Evolutionary conservation across 2,797 vertebrate species (phyloP).

Genomic region (Anniella stebbinsi): DNA sequence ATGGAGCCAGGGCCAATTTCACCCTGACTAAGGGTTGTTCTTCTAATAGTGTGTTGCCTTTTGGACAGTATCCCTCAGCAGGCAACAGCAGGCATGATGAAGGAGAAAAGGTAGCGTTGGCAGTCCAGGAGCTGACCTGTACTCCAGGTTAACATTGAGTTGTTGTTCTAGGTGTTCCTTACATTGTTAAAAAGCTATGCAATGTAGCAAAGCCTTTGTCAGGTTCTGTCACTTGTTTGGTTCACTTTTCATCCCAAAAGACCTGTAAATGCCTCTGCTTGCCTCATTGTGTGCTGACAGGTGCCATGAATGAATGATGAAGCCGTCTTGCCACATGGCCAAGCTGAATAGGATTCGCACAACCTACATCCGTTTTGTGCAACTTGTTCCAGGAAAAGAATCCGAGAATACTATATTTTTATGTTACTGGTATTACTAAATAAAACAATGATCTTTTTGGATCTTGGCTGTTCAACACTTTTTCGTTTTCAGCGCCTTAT

Average conservation of each 20-base stretch:
- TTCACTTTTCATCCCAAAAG: not conserved
- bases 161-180: not conserved
- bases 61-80: not conserved
- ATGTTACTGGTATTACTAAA: not conserved
- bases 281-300: not conserved
- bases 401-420: not conserved
- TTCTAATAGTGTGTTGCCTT: not conserved
- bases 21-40: not conserved
- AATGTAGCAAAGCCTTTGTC: not conserved
- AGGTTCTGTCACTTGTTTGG: not conserved
- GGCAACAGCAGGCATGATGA: fast-evolving
- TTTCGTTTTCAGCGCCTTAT: not conserved
- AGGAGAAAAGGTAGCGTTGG: not conserved
- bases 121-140: not conserved
- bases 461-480: not conserved
- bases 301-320: too few species aligned
- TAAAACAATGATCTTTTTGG: constrained; percentile 1
- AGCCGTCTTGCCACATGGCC: not conserved
- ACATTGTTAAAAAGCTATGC: not conserved
- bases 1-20: not conserved
- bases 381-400: not conserved
- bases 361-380: not conserved
- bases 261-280: too few species aligned
- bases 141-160: not conserved
- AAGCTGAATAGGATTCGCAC: not conserved